Percentiles rank a stretch among this genome's conserved stretches.
Conservation (phyloP, 2,113 vertebrate species). For the Motacilla alba region DNA sequence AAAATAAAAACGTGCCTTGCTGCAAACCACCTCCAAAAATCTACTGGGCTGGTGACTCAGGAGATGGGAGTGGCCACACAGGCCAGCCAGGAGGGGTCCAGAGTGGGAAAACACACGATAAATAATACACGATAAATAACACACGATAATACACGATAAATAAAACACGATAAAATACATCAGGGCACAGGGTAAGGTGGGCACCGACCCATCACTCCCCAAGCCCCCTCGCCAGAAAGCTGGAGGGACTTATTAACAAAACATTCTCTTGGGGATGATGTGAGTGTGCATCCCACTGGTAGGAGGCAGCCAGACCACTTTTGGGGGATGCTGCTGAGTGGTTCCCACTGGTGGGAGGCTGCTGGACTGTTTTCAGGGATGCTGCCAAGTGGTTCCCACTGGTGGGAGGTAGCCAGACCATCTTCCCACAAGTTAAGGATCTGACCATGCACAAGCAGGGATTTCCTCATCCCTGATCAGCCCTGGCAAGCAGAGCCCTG, state of each 20-base stretch:
- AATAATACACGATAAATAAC: too few relatives aligned
- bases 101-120: not conserved
- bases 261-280: not conserved
- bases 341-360: not conserved
- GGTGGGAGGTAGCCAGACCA: not conserved
- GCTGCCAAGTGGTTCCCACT: not conserved
- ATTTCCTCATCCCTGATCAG: not conserved
- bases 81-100: accelerated
- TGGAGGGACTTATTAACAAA: not conserved
- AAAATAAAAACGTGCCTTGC: not conserved
- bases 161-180: too few relatives aligned
- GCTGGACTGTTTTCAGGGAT: not conserved
- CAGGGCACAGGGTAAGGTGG: too few relatives aligned
- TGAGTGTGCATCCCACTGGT: not conserved
- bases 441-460: accelerated
- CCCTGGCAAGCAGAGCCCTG: accelerated
- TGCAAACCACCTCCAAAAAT: not conserved
- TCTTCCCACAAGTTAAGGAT: not conserved
- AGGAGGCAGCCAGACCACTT: not conserved
- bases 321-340: not conserved
- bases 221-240: not conserved
- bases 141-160: too few relatives aligned
- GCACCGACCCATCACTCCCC: not conserved
- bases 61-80: accelerated
- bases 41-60: not conserved